Conservation (phyloP, 2,888 invertebrate species). For the Luffia ferchaultella region DNA sequence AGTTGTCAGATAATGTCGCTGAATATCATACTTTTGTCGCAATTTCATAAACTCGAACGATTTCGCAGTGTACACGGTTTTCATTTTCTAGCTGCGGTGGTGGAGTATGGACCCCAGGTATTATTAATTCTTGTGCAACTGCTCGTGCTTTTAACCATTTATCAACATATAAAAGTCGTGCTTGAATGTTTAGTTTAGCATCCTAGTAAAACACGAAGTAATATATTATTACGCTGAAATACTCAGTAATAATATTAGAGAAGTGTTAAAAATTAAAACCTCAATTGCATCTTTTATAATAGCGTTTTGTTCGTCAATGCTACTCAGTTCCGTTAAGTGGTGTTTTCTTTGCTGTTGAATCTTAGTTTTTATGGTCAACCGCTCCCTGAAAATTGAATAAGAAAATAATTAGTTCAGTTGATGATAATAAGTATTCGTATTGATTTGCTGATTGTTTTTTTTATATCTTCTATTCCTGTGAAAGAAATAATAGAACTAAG, state of each 20-base stretch:
- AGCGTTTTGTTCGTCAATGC: conserved; percentile 35
- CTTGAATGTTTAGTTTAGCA: conserved; percentile 32
- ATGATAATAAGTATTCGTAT: too few species aligned
- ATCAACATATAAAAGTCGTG: conserved; percentile 38
- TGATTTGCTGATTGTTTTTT: too few species aligned
- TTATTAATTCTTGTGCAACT: conserved; percentile 23
- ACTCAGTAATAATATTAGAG: conserved; percentile 6
- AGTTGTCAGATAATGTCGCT: too few species aligned
- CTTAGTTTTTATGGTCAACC: too few species aligned
- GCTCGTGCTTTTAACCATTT: conserved; percentile 40
- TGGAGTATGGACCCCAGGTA: conserved; percentile 21
- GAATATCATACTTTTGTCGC: conserved; percentile 36
- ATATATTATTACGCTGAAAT: not conserved
- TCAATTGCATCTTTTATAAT: conserved; percentile 39
- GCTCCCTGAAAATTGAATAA: too few species aligned
- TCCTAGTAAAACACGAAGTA: conserved; percentile 21
- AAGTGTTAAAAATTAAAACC: conserved; percentile 23
- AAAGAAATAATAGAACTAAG: too few species aligned
- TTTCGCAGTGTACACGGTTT: conserved; percentile 37
- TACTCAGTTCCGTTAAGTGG: conserved; percentile 23
- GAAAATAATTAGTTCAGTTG: too few species aligned
- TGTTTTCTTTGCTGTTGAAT: too few species aligned
- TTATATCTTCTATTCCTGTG: too few species aligned
- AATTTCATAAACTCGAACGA: conserved; percentile 33
- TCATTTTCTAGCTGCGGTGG: conserved; percentile 32